Evolutionary conservation across 2,888 invertebrate genomes (phyloP).

Genomic region (Piscicola geometra): DNA sequence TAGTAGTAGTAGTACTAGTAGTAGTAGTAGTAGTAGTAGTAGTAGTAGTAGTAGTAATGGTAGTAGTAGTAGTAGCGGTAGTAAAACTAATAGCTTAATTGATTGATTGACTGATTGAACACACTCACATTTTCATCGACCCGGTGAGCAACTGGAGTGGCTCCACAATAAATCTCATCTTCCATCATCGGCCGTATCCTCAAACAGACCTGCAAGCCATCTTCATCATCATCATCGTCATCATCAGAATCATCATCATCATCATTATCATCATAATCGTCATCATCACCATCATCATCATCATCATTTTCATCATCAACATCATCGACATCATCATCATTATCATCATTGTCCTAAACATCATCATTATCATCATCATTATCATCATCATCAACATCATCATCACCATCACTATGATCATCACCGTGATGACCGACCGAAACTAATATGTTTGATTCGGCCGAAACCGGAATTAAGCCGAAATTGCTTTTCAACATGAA

Average conservation of each 20-base stretch:
- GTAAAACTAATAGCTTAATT: too few relatives aligned
- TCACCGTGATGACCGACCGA: too few relatives aligned
- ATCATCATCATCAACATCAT: background rate
- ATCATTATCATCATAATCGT: too few relatives aligned
- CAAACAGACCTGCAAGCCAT: slow-evolving; percentile 70
- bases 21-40: too few relatives aligned
- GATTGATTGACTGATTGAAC: too few relatives aligned
- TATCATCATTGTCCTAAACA: background rate
- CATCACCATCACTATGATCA: background rate
- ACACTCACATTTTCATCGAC: slow-evolving; percentile 74
- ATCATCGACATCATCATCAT: slow-evolving; percentile 17
- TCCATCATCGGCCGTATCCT: slow-evolving; percentile 76
- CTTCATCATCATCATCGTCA: too few relatives aligned
- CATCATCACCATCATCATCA: slow-evolving; percentile 8
- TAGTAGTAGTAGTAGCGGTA: too few relatives aligned
- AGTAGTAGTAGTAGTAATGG: too few relatives aligned
- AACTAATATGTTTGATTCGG: too few relatives aligned
- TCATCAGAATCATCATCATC: background rate
- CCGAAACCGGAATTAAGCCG: too few relatives aligned
- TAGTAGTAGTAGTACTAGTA: too few relatives aligned
- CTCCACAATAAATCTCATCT: slow-evolving; percentile 63
- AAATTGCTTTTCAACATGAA: too few relatives aligned
- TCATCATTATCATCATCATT: background rate
- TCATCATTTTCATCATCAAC: background rate
- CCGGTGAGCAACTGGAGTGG: slow-evolving; percentile 69